Base-by-base conservation (phyloP, 2,797 vertebrate genomes). In the Phalloptychus januarius region DNA sequence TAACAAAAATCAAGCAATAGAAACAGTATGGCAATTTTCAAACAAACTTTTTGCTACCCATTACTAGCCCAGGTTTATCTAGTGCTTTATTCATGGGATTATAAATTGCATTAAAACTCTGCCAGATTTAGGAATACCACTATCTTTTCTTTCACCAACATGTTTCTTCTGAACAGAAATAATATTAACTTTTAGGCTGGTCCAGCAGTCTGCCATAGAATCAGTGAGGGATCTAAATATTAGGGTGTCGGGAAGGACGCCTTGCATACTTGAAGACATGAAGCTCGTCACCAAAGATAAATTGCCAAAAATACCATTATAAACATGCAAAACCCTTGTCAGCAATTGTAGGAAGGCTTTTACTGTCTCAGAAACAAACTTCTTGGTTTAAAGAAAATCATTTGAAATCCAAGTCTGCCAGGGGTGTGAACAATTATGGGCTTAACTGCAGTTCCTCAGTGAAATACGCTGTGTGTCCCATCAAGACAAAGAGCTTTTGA, bases 401-500 rank as follows among this genome's bases (percentile, higher is more conserved):
- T 58, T 25, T 58, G 20, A 23, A 38, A 67, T 38, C 20, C 25
- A 67, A 38, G 38, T 38, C 7, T 38, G 56, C 28, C 28, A 65
- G 63, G 4, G 33, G 36, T 23, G 4, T 67, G 36, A 67, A 25
- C 16, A 23, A 23, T 40, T 67, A 11, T 12, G 10, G 36, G 20
- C 65, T 42, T 69, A 69, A 42, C 38, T 40, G 7, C 23, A 25
- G 36, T 23, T 40, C 36, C 18, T 67, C 8, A 25, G 38, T 65
- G 31, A 38, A 20, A 20, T 63, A 1, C 8, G 15, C 61, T 23
- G 33, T 54, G 52, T 36, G 31, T 63, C 15, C 31, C 33, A 7
- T 36, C 58, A 63, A 63, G 31, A 42, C 36, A 15, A 65, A 65
- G 23, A 69, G 65, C 65, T 69, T 69, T 40, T 63, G 38, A 69